Evolutionary conservation across 2,888 invertebrate genomes (phyloP).

Genomic region (Neoaliturus tenellus): DNA sequence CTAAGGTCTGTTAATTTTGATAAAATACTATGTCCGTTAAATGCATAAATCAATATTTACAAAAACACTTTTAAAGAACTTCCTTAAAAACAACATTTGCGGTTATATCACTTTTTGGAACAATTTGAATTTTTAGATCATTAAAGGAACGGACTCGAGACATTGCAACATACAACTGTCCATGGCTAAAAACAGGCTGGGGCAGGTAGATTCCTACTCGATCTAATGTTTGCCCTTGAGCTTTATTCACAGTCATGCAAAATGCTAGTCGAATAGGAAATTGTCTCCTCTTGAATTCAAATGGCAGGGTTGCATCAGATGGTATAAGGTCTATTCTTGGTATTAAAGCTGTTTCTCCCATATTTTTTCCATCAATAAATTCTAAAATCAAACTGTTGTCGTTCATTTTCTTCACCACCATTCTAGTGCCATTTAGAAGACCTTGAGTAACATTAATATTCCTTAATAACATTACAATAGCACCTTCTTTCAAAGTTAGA

Average conservation of each 20-base stretch:
- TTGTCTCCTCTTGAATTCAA: constrained; percentile 39
- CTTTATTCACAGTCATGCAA: constrained; percentile 61
- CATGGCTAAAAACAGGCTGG: constrained; percentile 62
- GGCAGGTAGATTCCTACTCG: constrained; percentile 60
- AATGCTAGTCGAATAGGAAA: constrained; percentile 63
- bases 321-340: constrained; percentile 51
- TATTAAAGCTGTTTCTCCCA: constrained; percentile 6
- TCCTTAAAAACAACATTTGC: constrained; percentile 12
- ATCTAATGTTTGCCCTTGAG: constrained; percentile 60
- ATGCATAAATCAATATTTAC: background rate
- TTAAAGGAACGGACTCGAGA: constrained; percentile 32
- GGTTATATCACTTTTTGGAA: background rate
- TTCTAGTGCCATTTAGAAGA: constrained; percentile 18
- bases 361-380: constrained; percentile 27
- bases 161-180: constrained; percentile 63
- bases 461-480: constrained; percentile 30
- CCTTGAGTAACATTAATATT: constrained; percentile 8
- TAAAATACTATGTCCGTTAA: background rate
- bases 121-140: background rate
- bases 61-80: background rate
- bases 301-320: constrained; percentile 45
- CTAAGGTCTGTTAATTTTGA: background rate
- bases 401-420: constrained; percentile 35
- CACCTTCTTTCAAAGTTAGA: constrained; percentile 33
- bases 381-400: constrained; percentile 46